Percentiles rank a stretch among this genome's conserved stretches.
Conservation (phyloP, 2,797 vertebrate species). For the Protonibea diacanthus region DNA sequence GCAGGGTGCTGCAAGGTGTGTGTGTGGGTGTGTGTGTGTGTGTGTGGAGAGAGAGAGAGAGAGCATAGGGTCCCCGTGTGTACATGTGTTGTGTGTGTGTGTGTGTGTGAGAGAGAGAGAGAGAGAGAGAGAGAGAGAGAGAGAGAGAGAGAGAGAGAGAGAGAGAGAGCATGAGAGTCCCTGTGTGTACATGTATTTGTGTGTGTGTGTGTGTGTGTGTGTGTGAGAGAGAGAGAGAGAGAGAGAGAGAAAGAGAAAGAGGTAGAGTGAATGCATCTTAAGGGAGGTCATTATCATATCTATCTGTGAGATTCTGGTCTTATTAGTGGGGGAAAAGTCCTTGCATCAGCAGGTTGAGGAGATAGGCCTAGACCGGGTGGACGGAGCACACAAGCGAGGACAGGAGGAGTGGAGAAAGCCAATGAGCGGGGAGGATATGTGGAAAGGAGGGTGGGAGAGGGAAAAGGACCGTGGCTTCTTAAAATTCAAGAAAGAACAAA, state of each 20-base stretch:
- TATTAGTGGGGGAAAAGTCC: conserved; percentile 59
- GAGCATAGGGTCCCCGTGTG: too few relatives aligned
- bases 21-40: conserved; percentile 4
- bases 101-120: neutral
- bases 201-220: conserved; percentile 13
- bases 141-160: neutral
- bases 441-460: neutral
- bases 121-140: conserved; percentile 5
- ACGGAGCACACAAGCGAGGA: conserved; percentile 37
- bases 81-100: neutral
- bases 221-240: too few relatives aligned
- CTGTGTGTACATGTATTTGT: conserved; percentile 19
- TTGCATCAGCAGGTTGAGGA: conserved; percentile 67
- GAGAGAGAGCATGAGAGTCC: neutral
- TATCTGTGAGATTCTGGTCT: conserved; percentile 61
- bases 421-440: conserved; percentile 18
- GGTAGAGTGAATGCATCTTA: conserved; percentile 69
- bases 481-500: conserved; percentile 21
- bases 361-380: conserved; percentile 37
- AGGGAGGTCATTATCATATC: conserved; percentile 84
- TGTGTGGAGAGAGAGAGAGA: neutral
- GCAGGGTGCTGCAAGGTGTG: conserved; percentile 23
- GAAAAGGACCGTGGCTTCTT: conserved; percentile 9
- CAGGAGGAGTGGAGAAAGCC: conserved; percentile 30
- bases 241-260: too few relatives aligned